Base-by-base conservation (phyloP, 2,797 vertebrate genomes). In the Gephyroberyx darwinii region DNA sequence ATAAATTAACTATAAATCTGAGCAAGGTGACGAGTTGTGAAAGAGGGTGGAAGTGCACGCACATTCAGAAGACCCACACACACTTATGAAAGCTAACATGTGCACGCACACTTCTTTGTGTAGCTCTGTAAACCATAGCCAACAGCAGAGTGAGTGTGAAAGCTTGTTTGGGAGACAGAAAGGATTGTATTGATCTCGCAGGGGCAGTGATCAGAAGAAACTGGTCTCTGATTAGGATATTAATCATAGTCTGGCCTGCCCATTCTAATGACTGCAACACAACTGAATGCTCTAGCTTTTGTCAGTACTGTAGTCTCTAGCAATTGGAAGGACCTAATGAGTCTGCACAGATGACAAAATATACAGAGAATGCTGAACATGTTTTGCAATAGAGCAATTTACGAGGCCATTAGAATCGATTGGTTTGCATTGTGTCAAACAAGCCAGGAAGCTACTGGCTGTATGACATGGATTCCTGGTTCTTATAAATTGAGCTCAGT, bases 141-240 rank as follows among this genome's bases (percentile, higher is more conserved):
- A 65, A 69, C 50, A 61, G 37, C 43, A 43, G 39, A 20, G 56
- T 22, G 47, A 5, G 17, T 2, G n/a, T 33, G 17, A 75, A 50
- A 69, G 78, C 61, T 71, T 81, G 87, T 89, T 78, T 67, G 55
- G 85, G 83, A 86, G 80, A 87, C 81, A 39, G 71, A 55, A 69
- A 77, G 75, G 60, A 13, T 52, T 7, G 43, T 77, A 89, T 86
- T 79, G 87, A 90, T 87, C 78, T 63, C 35, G 5, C 43, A 76
- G 63, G 53, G 63, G 47, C 66, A 61, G 68, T 66, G 86, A 89
- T 89, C 80, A 86, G 84, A 90, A 81, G 83, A 76, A 81, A 54
- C 59, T 51, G 51, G 39, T 66, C 84, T 83, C 86, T 86, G 77
- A 89, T 84, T 74, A 78, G 78, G 84, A 71, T 84, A 86, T 83